phyloP scores from a whole-genome alignment of 2,113 vertebrate genomes.

The Entomyzon cyanotis region DNA sequence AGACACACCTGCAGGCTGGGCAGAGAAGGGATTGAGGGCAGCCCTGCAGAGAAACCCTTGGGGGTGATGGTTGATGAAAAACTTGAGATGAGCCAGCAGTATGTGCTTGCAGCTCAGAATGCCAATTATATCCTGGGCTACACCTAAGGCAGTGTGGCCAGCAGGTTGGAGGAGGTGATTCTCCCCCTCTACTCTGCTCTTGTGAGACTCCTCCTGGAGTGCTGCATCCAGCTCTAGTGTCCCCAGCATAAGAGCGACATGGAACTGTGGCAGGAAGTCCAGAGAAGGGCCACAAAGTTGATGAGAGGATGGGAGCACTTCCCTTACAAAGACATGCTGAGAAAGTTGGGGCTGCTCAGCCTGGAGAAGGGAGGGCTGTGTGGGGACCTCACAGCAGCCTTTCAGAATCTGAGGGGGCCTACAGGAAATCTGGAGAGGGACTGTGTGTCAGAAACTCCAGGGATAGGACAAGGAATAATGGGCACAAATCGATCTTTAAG shows the following conservation, averaged over 20 bases:
- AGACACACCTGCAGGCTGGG: background rate
- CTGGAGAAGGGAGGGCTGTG: background rate
- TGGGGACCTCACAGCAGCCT: background rate
- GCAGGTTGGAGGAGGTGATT: background rate
- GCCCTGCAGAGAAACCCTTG: background rate
- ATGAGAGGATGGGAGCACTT: background rate
- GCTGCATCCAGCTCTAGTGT: background rate
- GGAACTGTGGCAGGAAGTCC: background rate
- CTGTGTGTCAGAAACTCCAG: background rate
- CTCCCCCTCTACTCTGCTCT: background rate
- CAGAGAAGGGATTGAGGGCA: background rate
- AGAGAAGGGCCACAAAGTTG: background rate
- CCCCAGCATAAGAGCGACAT: background rate
- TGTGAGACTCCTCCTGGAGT: background rate
- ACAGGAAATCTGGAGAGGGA: background rate
- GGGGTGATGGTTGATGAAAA: background rate
- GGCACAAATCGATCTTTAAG: background rate
- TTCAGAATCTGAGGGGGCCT: no score
- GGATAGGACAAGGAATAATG: background rate
- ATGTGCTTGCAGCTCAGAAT: background rate
- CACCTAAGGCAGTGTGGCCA: background rate
- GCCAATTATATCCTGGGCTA: background rate
- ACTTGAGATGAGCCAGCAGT: rapidly evolving
- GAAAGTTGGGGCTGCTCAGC: background rate
- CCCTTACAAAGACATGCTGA: background rate